phyloP scores from a whole-genome alignment of 2,113 vertebrate genomes.

The Odontophorus gujanensis region DNA sequence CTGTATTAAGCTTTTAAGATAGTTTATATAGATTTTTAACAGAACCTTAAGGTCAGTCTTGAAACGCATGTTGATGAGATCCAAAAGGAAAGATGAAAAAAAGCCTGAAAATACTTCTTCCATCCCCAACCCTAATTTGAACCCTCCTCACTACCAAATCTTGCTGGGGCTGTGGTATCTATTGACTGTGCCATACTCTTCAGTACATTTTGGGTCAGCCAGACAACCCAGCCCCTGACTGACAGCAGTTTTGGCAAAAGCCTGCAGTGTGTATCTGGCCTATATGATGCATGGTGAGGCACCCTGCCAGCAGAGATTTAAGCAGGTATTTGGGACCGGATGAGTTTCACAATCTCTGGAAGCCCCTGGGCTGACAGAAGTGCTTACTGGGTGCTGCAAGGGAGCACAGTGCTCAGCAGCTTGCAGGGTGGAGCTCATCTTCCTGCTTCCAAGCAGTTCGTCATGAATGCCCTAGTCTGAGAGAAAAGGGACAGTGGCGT shows the following conservation, averaged over 20 bases:
- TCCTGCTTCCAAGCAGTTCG: slow-evolving; percentile 9
- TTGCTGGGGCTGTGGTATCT: background rate
- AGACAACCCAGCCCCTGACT: background rate
- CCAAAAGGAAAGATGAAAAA: background rate
- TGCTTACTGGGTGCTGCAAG: background rate
- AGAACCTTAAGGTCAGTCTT: background rate
- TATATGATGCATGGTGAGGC: background rate
- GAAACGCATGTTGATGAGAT: background rate
- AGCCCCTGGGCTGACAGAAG: background rate
- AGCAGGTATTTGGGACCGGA: background rate
- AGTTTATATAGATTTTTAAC: background rate
- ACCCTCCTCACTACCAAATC: background rate
- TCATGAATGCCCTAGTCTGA: slow-evolving; percentile 25
- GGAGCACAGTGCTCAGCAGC: background rate
- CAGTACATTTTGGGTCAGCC: background rate
- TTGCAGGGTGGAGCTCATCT: background rate
- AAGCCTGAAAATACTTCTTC: background rate
- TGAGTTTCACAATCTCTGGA: background rate
- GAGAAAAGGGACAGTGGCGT: slow-evolving; percentile 19
- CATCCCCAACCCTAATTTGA: background rate
- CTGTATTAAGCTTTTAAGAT: background rate
- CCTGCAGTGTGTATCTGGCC: background rate
- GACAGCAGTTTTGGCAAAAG: background rate
- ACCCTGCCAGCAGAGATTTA: background rate
- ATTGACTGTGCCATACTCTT: background rate